phyloP scores from a whole-genome alignment of 2,888 invertebrate species.

The Erpobdella octoculata region DNA sequence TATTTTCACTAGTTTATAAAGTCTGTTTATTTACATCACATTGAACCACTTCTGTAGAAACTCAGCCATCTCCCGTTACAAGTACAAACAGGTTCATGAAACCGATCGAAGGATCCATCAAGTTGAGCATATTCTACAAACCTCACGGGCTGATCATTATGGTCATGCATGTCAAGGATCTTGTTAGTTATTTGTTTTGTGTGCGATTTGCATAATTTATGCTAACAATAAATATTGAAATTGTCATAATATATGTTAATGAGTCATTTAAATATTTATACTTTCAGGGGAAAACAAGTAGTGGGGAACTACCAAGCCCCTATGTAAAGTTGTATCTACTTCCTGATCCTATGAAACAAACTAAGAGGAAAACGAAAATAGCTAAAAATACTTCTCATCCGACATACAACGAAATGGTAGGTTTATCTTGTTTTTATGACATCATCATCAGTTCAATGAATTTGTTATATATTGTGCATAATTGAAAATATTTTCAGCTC shows the following conservation, averaged over 20 bases:
- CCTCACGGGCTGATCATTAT: slow-evolving; percentile 67
- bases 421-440: slow-evolving; percentile 1
- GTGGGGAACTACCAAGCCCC: slow-evolving; percentile 50
- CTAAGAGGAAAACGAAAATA: slow-evolving; percentile 77
- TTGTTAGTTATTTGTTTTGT: slow-evolving; percentile 54
- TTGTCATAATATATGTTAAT: background rate
- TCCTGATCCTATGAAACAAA: slow-evolving; percentile 81
- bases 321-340: slow-evolving; percentile 67
- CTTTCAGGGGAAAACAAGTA: slow-evolving; percentile 18
- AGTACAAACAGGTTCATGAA: slow-evolving; percentile 22
- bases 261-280: background rate
- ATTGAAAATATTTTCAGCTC: slow-evolving; percentile 59
- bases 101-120: slow-evolving; percentile 63
- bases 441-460: too few relatives aligned
- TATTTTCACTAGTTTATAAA: too few relatives aligned
- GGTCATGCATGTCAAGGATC: slow-evolving; percentile 81
- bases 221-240: background rate
- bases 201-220: background rate
- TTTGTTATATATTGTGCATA: too few relatives aligned
- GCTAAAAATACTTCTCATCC: slow-evolving; percentile 37
- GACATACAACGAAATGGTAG: slow-evolving; percentile 40
- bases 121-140: slow-evolving; percentile 69
- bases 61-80: slow-evolving; percentile 10
- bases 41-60: too few relatives aligned
- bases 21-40: too few relatives aligned